phyloP scores from a whole-genome alignment of 2,797 vertebrate species.

The Phalanger gymnotis region DNA sequence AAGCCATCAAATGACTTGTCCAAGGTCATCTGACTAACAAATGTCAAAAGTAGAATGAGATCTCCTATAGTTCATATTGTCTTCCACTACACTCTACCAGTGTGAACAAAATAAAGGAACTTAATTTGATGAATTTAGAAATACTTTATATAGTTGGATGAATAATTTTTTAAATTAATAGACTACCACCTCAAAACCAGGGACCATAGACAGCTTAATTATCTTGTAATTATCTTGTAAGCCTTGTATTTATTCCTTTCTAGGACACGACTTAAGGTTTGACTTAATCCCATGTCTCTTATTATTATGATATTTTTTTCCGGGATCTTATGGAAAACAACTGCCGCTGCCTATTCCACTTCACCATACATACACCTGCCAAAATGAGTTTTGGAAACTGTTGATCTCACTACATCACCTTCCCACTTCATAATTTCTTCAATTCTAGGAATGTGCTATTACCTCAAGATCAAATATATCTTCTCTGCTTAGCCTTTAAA shows the following conservation, averaged over 20 bases:
- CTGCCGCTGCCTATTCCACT: neutral
- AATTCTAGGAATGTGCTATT: neutral
- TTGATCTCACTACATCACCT: neutral
- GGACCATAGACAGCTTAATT: neutral
- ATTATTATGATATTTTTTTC: neutral
- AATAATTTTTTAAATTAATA: too few species aligned
- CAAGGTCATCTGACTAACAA: too few species aligned
- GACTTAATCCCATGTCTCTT: neutral
- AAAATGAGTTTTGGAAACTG: neutral
- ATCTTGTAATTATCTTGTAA: neutral
- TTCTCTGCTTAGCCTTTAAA: neutral
- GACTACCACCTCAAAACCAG: neutral
- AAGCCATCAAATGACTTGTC: too few species aligned
- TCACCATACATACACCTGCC: neutral
- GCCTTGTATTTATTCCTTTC: neutral
- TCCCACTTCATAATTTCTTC: neutral
- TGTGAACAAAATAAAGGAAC: slow-evolving; percentile 50
- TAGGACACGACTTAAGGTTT: neutral
- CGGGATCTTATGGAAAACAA: neutral
- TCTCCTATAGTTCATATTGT: too few species aligned
- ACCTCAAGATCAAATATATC: neutral
- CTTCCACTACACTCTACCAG: too few species aligned
- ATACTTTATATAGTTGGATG: neutral
- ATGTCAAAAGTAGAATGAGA: too few species aligned
- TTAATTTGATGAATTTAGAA: slow-evolving; percentile 37